These are phyloP conservation scores for Varanus komodoensis DNA, from an alignment of 2,113 vertebrate species.

Conservation along the genomic window DNA sequence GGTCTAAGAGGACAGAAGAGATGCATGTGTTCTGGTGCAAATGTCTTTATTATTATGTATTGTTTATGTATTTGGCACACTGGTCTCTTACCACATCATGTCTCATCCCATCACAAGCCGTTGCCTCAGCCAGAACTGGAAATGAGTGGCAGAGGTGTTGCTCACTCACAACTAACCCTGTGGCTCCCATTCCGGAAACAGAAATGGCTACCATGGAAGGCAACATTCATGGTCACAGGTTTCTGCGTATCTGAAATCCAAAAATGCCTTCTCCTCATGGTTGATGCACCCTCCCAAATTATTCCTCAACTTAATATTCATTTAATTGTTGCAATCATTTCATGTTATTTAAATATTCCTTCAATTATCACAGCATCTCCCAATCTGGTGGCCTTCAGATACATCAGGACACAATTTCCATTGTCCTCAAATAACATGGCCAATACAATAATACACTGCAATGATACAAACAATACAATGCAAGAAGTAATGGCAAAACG, in stretches of 20 bases:
- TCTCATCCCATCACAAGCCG: background rate
- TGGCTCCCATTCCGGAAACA: background rate
- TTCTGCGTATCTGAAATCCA: background rate
- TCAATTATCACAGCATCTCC: too few species aligned
- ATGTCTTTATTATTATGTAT: background rate
- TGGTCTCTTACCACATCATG: background rate
- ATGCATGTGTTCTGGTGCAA: background rate
- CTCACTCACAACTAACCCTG: background rate
- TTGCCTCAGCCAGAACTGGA: background rate
- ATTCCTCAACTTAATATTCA: background rate
- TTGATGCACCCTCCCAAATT: background rate
- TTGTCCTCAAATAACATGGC: too few species aligned
- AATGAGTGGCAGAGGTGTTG: background rate
- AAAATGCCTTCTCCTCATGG: background rate
- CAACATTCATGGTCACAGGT: constrained; percentile 1
- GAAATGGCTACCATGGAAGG: background rate
- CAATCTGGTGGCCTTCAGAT: too few species aligned
- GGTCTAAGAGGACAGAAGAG: background rate
- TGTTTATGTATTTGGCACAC: background rate
- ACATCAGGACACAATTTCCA: too few species aligned
- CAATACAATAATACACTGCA: too few species aligned
- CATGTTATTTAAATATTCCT: background rate
- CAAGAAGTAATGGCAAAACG: rapidly evolving
- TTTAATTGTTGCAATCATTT: too few species aligned
- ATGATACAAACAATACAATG: background rate